Evolutionary conservation across 1,140 invertebrate genomes (phyloP).

Genomic region (Achatina immaculata): DNA sequence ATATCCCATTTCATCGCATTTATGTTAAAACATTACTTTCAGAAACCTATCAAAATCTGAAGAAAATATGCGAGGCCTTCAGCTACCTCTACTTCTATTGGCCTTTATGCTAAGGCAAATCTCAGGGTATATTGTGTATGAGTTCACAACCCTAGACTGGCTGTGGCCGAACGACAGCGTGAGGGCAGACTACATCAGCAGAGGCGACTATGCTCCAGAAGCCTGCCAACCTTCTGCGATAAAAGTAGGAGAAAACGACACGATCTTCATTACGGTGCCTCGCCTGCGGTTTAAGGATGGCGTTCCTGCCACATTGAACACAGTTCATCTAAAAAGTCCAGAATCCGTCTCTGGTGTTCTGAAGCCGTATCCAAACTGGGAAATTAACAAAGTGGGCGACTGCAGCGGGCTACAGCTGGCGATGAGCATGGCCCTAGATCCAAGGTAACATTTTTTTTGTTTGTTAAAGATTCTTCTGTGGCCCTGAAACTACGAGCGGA

Average conservation of each 20-base stretch:
- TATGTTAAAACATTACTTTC: not conserved
- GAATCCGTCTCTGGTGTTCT: not conserved
- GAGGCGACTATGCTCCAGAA: not conserved
- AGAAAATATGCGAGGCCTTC: not conserved
- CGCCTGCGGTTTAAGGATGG: slow-evolving; percentile 1
- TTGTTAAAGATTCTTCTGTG: no score
- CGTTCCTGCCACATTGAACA: slow-evolving; percentile 16
- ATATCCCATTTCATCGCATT: not conserved
- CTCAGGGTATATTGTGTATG: not conserved
- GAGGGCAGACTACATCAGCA: not conserved
- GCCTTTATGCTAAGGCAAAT: not conserved
- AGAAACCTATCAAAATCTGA: not conserved
- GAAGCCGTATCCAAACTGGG: slow-evolving; percentile 4
- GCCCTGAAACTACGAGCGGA: no score
- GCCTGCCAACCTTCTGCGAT: not conserved
- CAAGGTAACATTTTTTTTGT: slow-evolving; percentile 16
- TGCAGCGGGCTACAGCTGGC: slow-evolving; percentile 11
- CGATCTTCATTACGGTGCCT: slow-evolving; percentile 7
- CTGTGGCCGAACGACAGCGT: not conserved
- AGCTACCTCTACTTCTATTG: no score
- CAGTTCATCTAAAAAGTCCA: not conserved
- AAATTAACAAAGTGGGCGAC: slow-evolving; percentile 14
- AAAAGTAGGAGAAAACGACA: not conserved
- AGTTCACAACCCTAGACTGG: not conserved
- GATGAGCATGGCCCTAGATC: slow-evolving; percentile 15